phyloP scores from a whole-genome alignment of 1,140 invertebrate species.

The Episyrphus balteatus region DNA sequence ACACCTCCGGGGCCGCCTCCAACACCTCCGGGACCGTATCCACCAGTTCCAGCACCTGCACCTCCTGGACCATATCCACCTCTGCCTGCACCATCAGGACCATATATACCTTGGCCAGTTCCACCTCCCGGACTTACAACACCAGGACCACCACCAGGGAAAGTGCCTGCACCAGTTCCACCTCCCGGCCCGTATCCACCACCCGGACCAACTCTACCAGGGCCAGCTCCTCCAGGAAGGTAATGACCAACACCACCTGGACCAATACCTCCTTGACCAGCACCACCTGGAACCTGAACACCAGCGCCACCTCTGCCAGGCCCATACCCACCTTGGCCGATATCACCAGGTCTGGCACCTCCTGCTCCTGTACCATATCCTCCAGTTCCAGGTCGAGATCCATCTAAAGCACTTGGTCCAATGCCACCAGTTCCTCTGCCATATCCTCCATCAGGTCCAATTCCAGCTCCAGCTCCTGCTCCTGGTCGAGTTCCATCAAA shows the following conservation, averaged over 20 bases:
- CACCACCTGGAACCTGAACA: neutral
- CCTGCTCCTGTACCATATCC: neutral
- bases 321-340: neutral
- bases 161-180: neutral
- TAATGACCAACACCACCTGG: constrained; percentile 5
- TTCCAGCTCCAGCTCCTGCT: neutral
- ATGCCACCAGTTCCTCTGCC: neutral
- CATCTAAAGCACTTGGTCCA: neutral
- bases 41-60: constrained; percentile 1
- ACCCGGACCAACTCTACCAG: neutral
- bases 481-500: neutral
- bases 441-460: neutral
- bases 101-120: neutral
- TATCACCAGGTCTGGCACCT: neutral
- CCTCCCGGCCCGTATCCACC: neutral
- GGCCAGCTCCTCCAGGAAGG: neutral
- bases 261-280: constrained; percentile 4
- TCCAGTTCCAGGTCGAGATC: neutral
- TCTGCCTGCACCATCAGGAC: neutral
- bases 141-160: neutral
- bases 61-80: neutral
- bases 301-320: neutral
- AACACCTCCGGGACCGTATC: neutral
- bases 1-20: neutral
- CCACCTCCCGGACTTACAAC: neutral